A percentile compares a stretch with the other conserved stretches of the same genome.
phyloP scores from a whole-genome alignment of 1,140 invertebrate species.

The Scaptomyza pallida region DNA sequence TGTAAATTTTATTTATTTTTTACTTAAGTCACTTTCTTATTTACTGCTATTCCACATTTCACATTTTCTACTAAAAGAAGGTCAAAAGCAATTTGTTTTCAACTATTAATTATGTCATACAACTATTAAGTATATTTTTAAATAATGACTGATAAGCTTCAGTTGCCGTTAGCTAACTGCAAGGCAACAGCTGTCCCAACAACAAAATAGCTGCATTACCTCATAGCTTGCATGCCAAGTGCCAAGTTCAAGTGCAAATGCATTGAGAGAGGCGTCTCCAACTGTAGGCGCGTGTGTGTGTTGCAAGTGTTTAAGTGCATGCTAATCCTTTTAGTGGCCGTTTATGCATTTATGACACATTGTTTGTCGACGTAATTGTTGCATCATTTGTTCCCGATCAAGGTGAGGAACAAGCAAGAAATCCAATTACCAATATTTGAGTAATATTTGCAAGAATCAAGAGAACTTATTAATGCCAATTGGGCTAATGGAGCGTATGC shows the following conservation, averaged over 20 bases:
- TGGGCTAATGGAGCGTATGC: conserved; percentile 58
- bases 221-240: conserved; percentile 54
- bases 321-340: conserved; percentile 45
- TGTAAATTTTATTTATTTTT: too few relatives aligned
- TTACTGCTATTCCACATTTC: not conserved
- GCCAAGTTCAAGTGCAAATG: conserved; percentile 72
- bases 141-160: conserved; percentile 5
- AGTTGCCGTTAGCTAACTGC: conserved; percentile 7
- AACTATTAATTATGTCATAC: not conserved
- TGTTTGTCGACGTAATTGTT: conserved; percentile 10
- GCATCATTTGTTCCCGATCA: conserved; percentile 37
- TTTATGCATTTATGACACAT: conserved; percentile 20
- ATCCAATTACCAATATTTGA: conserved; percentile 61
- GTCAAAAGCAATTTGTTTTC: conserved; percentile 1
- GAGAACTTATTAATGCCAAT: conserved; percentile 15
- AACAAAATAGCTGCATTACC: not conserved
- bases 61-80: conserved; percentile 3
- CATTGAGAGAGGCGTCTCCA: conserved; percentile 28
- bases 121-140: conserved; percentile 13
- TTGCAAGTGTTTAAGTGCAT: conserved; percentile 14
- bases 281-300: conserved; percentile 14
- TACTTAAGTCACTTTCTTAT: too few relatives aligned
- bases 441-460: not conserved
- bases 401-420: conserved; percentile 12
- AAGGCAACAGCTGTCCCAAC: not conserved